phyloP scores from a whole-genome alignment of 2,113 vertebrate species.

The Apteryx owenii region DNA sequence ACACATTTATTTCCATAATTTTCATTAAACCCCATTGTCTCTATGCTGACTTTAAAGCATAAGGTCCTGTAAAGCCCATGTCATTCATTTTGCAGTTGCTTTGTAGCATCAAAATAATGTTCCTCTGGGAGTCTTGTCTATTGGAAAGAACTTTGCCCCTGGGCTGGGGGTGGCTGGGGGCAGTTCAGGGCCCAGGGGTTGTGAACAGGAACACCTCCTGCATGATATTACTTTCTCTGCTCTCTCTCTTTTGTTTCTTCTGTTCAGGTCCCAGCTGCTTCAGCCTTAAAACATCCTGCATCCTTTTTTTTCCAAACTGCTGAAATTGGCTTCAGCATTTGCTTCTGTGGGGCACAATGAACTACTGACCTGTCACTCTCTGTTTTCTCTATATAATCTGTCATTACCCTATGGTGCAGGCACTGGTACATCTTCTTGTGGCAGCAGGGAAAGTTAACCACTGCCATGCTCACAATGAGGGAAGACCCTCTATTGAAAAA shows the following conservation, averaged over 20 bases:
- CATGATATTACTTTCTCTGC: too few species aligned
- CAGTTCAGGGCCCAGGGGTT: neutral
- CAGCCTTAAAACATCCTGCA: neutral
- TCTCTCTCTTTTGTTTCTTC: neutral
- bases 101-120: neutral
- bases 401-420: fast-evolving
- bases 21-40: neutral
- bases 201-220: neutral
- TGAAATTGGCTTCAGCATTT: neutral
- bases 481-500: neutral
- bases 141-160: neutral
- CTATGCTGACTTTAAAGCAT: neutral
- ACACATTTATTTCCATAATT: neutral
- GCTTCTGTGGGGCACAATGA: neutral
- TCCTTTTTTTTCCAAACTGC: neutral
- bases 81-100: neutral
- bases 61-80: neutral
- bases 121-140: neutral
- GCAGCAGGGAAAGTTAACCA: neutral
- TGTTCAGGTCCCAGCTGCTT: neutral
- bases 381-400: neutral
- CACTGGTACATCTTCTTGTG: neutral
- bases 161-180: neutral
- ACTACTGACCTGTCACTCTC: neutral
- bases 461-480: neutral